Percentiles rank a stretch among this genome's conserved stretches.
phyloP scores from a whole-genome alignment of 2,113 vertebrate genomes.

The Chelonoidis abingdonii region DNA sequence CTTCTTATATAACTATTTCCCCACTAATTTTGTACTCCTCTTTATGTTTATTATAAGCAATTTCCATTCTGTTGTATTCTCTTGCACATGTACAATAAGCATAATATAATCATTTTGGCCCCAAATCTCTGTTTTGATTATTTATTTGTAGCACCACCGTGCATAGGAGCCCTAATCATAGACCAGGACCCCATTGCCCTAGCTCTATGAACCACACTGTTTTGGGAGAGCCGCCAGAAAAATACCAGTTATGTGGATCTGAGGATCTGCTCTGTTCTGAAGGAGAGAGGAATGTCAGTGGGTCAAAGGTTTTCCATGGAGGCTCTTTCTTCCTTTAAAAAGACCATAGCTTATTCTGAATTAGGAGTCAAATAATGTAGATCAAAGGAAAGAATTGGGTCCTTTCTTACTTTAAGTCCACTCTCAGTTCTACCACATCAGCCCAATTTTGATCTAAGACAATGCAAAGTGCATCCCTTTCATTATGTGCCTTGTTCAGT shows the following conservation, averaged over 20 bases:
- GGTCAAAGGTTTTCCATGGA: slow-evolving; percentile 2
- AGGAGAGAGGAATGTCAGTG: slow-evolving; percentile 5
- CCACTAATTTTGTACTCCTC: background rate
- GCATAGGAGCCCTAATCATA: too few species aligned
- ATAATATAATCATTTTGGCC: background rate
- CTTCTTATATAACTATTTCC: too few species aligned
- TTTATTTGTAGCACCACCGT: too few species aligned
- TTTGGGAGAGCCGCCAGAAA: slow-evolving; percentile 14
- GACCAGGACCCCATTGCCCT: background rate
- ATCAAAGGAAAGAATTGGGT: background rate
- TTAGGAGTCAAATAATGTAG: background rate
- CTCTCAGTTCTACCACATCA: background rate
- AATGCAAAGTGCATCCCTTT: background rate
- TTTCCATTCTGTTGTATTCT: background rate
- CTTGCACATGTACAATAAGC: background rate
- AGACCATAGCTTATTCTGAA: background rate
- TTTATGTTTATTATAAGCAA: background rate
- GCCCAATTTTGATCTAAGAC: background rate
- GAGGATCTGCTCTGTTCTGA: slow-evolving; percentile 25
- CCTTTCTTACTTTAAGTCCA: background rate
- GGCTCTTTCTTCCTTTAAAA: background rate
- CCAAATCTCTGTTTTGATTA: background rate
- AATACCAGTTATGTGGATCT: background rate
- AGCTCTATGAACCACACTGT: background rate
- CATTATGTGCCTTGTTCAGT: background rate